phyloP scores from a whole-genome alignment of 2,888 invertebrate genomes.

The Poecilus cupreus region DNA sequence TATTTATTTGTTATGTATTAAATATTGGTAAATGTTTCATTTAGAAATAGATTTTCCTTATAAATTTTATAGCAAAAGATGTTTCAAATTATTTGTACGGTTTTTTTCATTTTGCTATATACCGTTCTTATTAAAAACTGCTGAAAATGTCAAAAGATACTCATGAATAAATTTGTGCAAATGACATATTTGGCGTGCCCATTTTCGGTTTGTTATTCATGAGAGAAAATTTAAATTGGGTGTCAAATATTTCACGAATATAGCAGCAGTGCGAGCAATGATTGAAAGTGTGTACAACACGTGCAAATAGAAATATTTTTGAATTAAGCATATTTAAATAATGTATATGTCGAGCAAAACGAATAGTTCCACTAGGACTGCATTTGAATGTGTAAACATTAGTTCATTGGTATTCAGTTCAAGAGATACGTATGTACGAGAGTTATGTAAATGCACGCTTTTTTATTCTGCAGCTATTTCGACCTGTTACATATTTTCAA shows the following conservation, averaged over 20 bases:
- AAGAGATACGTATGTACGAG: constrained; percentile 32
- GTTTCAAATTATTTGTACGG: no score
- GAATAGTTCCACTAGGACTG: constrained; percentile 17
- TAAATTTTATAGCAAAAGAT: no score
- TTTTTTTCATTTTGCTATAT: no score
- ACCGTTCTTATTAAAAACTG: no score
- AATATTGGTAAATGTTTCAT: no score
- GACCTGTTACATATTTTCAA: constrained; percentile 28
- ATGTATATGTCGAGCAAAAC: not conserved
- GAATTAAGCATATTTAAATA: constrained; percentile 47
- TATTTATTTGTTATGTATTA: no score
- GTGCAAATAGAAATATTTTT: constrained; percentile 22
- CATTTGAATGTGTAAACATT: constrained; percentile 46
- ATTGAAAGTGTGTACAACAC: not conserved
- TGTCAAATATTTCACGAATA: not conserved
- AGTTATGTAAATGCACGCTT: constrained; percentile 29
- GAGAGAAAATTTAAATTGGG: not conserved
- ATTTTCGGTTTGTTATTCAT: not conserved
- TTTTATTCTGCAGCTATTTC: constrained; percentile 25
- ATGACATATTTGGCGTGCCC: not conserved
- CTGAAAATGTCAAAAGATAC: not conserved
- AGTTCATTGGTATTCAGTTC: constrained; percentile 44
- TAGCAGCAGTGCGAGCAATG: not conserved
- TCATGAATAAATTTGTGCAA: constrained; percentile 5
- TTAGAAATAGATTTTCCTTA: no score